These are phyloP conservation scores for Ophion ellenae DNA, from an alignment of 2,888 invertebrate genomes.

Conservation along the genomic window DNA sequence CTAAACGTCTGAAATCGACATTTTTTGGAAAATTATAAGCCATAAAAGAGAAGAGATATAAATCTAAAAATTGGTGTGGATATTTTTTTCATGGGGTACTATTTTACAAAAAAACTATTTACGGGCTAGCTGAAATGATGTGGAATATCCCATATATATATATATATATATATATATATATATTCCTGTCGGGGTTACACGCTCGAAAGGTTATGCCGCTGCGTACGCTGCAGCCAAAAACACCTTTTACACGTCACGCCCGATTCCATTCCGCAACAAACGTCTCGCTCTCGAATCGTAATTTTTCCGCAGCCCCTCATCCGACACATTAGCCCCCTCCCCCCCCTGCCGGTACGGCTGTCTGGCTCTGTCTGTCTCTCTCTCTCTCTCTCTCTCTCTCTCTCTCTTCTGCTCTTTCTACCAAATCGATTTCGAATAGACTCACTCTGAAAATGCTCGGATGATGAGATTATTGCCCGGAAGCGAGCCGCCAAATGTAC, in stretches of 20 bases:
- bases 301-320: conserved; percentile 42
- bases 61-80: too few relatives aligned
- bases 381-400: not conserved
- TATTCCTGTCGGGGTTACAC: not conserved
- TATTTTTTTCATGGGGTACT: too few relatives aligned
- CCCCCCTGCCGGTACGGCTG: conserved; percentile 20
- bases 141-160: too few relatives aligned
- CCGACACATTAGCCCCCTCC: conserved; percentile 30
- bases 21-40: too few relatives aligned
- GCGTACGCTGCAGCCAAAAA: conserved; percentile 25
- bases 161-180: not conserved
- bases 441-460: conserved; percentile 44
- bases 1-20: too few relatives aligned
- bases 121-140: too few relatives aligned
- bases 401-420: conserved; percentile 68
- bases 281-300: conserved; percentile 24
- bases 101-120: too few relatives aligned
- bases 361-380: not conserved
- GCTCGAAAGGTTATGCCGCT: not conserved
- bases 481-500: not conserved
- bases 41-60: too few relatives aligned
- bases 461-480: conserved; percentile 11
- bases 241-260: conserved; percentile 55
- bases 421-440: conserved; percentile 79
- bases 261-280: conserved; percentile 41